Base-by-base conservation (phyloP, 92 coral and sea anemone genomes). In the Porites lobata region DNA sequence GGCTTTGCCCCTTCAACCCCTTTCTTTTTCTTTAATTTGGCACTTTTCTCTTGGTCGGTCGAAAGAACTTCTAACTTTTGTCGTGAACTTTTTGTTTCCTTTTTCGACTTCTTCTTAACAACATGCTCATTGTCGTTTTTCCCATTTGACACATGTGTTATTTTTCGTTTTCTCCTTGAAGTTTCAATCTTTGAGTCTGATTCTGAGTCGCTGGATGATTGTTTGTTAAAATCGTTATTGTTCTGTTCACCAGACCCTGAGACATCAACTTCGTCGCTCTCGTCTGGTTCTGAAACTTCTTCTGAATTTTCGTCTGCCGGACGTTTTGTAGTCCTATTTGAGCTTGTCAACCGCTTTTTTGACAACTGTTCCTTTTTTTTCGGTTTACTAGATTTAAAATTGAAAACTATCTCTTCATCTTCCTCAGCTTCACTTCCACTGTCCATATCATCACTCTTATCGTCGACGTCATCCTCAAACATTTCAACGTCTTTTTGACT, bases 161-260 rank as follows among this genome's bases (percentile, higher is more conserved):
- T 17, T 15, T n/a, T 81, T 56, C 70, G 75, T 57, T 75, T 82
- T 18, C 26, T 18, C 3, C 65, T 21, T 18, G 58, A 22, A 65
- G 43, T 19, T n/a, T 32, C 19, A 2, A 58, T 29, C 29, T 79
- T 79, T 19, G 87, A 65, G 20, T 85, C 93, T 54, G 82, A 85
- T 26, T 75, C 87, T 9, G 79, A 68, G 19, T 87, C 59, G 6
- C 81, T 74, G 18, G 17, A 19, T 20, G 65, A 64, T 14, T 20
- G 24, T 10, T 22, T 76, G 50, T 62, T 72, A 29, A 8, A 15
- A 14, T 70, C n/a, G 1, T 9, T 69, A 81, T 65, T 79, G 10
- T 63, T 80, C 50, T 79, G 80, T 17, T 87, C 92, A n/a, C 84
- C 75, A 43, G 87, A 79, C 62, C 87, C 93, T 56, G 21, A 72